These are phyloP conservation scores for Hafferia zeledoni DNA, from an alignment of 2,797 vertebrate species.

Conservation along the genomic window DNA sequence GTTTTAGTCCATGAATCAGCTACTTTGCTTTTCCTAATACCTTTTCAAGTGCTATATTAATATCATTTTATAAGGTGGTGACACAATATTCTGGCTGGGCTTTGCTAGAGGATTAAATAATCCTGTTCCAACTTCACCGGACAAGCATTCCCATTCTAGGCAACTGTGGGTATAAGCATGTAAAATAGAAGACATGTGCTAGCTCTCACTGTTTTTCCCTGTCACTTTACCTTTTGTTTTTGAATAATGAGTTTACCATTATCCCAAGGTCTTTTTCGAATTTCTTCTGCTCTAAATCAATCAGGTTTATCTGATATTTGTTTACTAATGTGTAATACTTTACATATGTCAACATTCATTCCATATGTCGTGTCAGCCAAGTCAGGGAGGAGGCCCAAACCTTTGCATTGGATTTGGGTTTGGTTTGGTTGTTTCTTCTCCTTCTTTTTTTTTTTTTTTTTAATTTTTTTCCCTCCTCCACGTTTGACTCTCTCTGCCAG, in stretches of 20 bases:
- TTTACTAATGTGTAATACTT: not conserved
- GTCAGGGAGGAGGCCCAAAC: not conserved
- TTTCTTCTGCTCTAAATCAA: not conserved
- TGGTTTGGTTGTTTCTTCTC: not conserved
- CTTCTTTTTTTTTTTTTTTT: not conserved
- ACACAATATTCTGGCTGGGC: constrained; percentile 42
- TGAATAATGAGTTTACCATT: not conserved
- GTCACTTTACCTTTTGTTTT: not conserved
- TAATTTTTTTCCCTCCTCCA: not conserved
- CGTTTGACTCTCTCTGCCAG: constrained; percentile 30
- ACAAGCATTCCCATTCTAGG: not conserved
- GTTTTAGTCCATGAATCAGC: constrained; percentile 44
- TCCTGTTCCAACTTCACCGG: constrained; percentile 44
- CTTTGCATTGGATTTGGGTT: not conserved
- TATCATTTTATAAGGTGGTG: constrained; percentile 65
- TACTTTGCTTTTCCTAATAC: constrained; percentile 49
- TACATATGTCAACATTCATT: constrained; percentile 55
- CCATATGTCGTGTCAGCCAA: constrained; percentile 33
- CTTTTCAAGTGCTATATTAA: constrained; percentile 65
- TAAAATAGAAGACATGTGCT: not conserved
- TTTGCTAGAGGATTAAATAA: constrained; percentile 54
- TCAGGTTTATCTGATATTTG: not conserved
- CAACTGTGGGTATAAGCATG: not conserved
- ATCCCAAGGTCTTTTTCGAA: not conserved
- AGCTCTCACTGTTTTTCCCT: not conserved